Evolutionary conservation across 2,113 vertebrate species (phyloP), one percentile per base, ranked within the genome.

Genomic region (Pholis gunnellus): DNA sequence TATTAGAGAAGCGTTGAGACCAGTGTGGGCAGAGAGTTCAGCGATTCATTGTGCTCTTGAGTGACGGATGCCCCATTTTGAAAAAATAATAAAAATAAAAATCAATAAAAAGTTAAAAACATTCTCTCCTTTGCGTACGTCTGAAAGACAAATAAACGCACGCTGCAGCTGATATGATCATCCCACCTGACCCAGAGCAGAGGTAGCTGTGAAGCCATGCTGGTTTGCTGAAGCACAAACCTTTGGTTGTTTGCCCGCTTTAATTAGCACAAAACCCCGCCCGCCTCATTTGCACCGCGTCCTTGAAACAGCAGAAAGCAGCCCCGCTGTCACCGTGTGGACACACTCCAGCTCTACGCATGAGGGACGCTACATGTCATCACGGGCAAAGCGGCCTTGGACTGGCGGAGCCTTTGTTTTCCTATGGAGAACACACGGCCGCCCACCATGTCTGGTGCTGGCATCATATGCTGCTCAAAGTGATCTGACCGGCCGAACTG

Each of bases 171-270:
- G 52, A 83, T 60, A 48, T 10, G 57, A 87, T 75, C 67, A 34
- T 83, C 81, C 66, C 72, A 60, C 61, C 73, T 71, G 89, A 88
- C 66, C 85, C 71, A 18, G 44, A 79, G 76, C 72, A 87, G 85
- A 63, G 68, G 60, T 31, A 38, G 42, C 59, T 75, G 27, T 46
- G 17, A 22, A 18, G 6, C 68, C 56, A 38, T 29, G 67, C 71
- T 85, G 77, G 81, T 87, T 92, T 88, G 81, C 64, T 85, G 46
- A 83, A 81, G 73, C 67, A 54, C 59, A 64, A 72, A 74, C 75
- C 82, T 90, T 79, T 88, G 76, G 87, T 86, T 84, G 54, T 65
- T 86, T 68, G 61, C 59, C 75, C 72, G 50, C 66, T 69, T 48
- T 87, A 91, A 91, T 88, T 69, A 92, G 78, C 40, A 22, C 14